A percentile compares a stretch with the other conserved stretches of the same genome.
These are phyloP conservation scores for Cnemophilus loriae DNA, from an alignment of 2,113 vertebrate species.

Conservation along the genomic window DNA sequence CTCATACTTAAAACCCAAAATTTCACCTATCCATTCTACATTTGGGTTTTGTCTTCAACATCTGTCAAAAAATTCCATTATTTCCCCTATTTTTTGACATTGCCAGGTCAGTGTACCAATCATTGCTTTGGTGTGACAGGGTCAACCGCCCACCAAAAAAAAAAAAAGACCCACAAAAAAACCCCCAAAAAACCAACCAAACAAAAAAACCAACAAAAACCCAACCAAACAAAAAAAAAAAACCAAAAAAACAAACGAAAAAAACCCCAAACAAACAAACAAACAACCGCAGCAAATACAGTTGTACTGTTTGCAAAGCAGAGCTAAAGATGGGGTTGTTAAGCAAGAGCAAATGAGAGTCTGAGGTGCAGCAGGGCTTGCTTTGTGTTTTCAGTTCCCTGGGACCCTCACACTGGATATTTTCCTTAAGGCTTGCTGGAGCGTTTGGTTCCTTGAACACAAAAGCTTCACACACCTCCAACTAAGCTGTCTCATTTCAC, in stretches of 20 bases:
- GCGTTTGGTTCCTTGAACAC: neutral
- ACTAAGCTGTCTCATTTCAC: neutral
- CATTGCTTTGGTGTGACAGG: neutral
- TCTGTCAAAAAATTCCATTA: neutral
- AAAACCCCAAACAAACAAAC: no score
- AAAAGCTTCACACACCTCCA: neutral
- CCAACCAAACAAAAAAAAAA: no score
- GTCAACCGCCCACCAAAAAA: rapidly evolving
- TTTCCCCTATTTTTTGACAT: neutral
- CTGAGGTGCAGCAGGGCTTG: neutral
- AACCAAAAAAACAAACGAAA: neutral
- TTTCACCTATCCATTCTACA: neutral
- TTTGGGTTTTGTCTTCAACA: neutral
- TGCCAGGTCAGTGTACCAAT: neutral
- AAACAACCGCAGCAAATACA: neutral
- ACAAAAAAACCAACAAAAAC: no score
- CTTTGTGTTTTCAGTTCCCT: neutral
- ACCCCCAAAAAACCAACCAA: no score
- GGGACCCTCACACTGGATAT: neutral
- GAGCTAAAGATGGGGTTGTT: neutral
- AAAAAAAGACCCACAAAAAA: no score
- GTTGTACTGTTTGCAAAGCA: neutral
- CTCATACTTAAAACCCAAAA: neutral
- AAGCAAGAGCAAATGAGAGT: neutral
- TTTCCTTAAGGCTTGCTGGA: neutral